phyloP scores from a whole-genome alignment of 2,113 vertebrate genomes.

The Ptyas mucosa region DNA sequence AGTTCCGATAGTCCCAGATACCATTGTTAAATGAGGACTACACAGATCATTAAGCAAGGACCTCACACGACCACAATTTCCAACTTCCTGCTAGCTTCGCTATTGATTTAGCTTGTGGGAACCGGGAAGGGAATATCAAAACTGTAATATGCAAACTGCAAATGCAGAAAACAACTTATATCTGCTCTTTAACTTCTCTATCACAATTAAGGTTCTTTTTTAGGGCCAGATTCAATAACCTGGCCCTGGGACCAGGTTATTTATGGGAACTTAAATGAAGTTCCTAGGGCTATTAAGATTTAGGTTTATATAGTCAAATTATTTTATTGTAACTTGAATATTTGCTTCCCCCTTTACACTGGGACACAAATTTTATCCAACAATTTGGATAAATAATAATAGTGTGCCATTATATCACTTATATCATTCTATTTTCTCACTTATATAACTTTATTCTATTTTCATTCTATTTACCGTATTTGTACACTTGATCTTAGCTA shows the following conservation, averaged over 20 bases:
- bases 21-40: not conserved
- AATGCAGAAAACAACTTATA: not conserved
- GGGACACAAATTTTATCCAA: not conserved
- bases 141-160: not conserved
- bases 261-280: not conserved
- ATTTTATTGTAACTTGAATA: not conserved
- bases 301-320: not conserved
- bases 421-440: not conserved
- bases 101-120: not conserved
- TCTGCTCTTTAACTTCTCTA: not conserved
- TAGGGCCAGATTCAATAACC: not conserved
- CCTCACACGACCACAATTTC: not conserved
- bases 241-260: not conserved
- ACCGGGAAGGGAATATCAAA: not conserved
- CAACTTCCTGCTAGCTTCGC: not conserved
- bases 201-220: not conserved
- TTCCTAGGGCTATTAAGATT: not conserved
- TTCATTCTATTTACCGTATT: not conserved
- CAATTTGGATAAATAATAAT: not conserved
- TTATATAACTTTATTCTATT: not conserved
- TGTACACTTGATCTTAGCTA: not conserved
- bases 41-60: not conserved
- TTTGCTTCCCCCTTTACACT: not conserved
- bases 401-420: not conserved
- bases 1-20: not conserved